A percentile compares a stretch with the other conserved stretches of the same genome.
phyloP scores from a whole-genome alignment of 1,140 invertebrate species.

The Steinernema khuongi region DNA sequence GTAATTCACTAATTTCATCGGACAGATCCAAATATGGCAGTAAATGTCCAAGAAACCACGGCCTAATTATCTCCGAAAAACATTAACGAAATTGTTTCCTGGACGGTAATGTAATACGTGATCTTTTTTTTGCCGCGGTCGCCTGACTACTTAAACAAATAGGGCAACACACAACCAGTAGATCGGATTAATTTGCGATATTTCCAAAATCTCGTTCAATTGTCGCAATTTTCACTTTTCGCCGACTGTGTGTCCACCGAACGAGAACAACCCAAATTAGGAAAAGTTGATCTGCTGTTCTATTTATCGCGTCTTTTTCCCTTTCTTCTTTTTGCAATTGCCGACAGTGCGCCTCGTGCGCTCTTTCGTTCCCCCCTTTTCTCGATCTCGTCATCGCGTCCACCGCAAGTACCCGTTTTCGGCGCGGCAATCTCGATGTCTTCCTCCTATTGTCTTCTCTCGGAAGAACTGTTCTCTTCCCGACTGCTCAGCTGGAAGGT shows the following conservation, averaged over 20 bases:
- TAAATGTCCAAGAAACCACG: no score
- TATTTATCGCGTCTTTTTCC: conserved; percentile 8
- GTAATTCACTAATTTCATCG: no score
- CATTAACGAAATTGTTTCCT: background rate
- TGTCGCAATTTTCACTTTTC: conserved; percentile 15
- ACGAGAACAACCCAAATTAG: conserved; percentile 5
- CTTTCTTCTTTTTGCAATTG: conserved; percentile 8
- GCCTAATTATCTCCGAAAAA: background rate
- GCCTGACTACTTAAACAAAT: background rate
- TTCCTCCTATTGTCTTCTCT: conserved; percentile 1
- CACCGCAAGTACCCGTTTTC: background rate
- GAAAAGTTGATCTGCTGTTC: conserved; percentile 2
- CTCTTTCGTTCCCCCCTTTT: background rate
- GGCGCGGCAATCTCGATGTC: background rate
- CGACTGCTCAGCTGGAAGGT: background rate
- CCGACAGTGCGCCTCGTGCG: background rate
- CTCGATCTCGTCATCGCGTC: background rate
- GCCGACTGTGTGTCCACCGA: background rate
- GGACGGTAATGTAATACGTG: no score
- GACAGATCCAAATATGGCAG: no score
- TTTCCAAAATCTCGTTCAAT: background rate
- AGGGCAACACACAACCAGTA: background rate
- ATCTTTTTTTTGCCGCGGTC: no score
- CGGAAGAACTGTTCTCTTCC: background rate
- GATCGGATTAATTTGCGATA: background rate